Conservation (phyloP, 2,113 vertebrate species). For the Tylochromis polylepis region DNA sequence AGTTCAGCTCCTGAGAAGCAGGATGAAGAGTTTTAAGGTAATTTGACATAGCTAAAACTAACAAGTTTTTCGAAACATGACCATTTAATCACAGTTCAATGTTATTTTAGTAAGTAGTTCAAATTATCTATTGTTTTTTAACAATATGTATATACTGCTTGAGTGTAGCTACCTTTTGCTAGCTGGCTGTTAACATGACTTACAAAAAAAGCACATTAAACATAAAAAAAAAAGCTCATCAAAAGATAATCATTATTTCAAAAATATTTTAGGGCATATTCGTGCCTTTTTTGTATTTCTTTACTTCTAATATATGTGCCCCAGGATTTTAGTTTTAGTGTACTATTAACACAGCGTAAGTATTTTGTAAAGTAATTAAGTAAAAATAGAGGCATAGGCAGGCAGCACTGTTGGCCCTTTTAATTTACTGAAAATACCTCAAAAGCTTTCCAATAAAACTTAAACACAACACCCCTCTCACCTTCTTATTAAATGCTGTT, state of each 20-base stretch:
- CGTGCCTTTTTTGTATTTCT: rapidly evolving
- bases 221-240: not conserved
- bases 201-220: not conserved
- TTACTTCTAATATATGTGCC: not conserved
- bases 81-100: not conserved
- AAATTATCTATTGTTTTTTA: not conserved
- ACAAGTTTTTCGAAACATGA: not conserved
- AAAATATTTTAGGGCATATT: not conserved
- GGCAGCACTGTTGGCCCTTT: not conserved
- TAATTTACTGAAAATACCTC: not conserved
- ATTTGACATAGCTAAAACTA: not conserved
- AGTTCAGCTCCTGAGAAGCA: not conserved
- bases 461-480: not conserved
- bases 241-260: not conserved
- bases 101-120: not conserved
- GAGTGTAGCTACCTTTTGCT: not conserved
- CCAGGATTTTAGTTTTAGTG: not conserved
- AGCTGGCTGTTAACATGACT: not conserved
- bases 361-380: not conserved
- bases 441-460: not conserved
- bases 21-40: not conserved
- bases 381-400: not conserved
- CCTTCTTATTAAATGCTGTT: not conserved
- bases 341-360: not conserved
- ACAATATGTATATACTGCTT: not conserved